These are phyloP conservation scores for Oligia fasciuncula DNA, from an alignment of 2,888 invertebrate species.

Conservation along the genomic window DNA sequence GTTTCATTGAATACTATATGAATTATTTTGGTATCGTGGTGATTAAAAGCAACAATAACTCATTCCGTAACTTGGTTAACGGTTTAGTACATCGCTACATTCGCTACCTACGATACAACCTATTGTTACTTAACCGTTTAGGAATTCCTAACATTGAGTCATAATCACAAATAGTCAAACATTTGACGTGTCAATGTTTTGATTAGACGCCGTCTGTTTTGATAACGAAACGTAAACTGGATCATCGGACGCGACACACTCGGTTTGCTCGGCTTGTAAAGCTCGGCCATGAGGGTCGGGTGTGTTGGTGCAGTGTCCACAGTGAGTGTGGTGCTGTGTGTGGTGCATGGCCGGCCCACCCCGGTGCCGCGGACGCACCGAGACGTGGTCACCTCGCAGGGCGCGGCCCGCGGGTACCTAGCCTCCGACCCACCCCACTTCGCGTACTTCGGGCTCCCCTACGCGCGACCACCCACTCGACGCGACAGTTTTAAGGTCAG, in stretches of 20 bases:
- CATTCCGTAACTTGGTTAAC: neutral
- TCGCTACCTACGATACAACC: neutral
- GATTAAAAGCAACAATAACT: neutral
- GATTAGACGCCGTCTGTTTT: conserved; percentile 56
- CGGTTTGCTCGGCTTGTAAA: conserved; percentile 19
- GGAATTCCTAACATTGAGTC: conserved; percentile 50
- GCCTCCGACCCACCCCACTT: conserved; percentile 75
- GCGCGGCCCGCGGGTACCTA: conserved; percentile 82
- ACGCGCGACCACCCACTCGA: conserved; percentile 79
- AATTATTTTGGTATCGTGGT: neutral
- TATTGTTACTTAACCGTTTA: conserved; percentile 11
- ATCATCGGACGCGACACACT: conserved; percentile 28
- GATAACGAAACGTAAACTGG: conserved; percentile 53
- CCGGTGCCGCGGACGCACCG: conserved; percentile 69
- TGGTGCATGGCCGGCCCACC: conserved; percentile 53
- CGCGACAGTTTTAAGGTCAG: conserved; percentile 83
- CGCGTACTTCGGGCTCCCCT: conserved; percentile 84
- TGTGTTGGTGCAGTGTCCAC: conserved; percentile 34
- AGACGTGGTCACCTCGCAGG: conserved; percentile 80
- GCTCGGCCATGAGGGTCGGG: conserved; percentile 38
- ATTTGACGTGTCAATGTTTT: conserved; percentile 59
- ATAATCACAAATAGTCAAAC: conserved; percentile 46
- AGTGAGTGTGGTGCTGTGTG: conserved; percentile 55
- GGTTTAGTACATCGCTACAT: conserved; percentile 7
- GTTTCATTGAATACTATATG: conserved; percentile 10